Conservation (phyloP, 2,888 invertebrate species). For the Torymus aiolomorphi region DNA sequence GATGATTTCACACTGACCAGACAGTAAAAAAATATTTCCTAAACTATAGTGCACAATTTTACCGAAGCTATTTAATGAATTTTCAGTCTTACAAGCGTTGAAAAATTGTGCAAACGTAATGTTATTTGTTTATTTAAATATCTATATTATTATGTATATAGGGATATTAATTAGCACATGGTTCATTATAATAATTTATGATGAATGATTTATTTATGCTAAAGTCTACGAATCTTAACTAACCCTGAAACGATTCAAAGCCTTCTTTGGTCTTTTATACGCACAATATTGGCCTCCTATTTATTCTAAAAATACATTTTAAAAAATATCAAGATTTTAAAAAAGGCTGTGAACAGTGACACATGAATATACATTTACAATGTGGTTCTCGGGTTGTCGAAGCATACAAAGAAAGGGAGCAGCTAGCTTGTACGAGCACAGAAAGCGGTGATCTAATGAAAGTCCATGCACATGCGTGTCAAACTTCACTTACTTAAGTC, state of each 20-base stretch:
- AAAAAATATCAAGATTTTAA: not conserved
- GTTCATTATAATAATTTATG: not conserved
- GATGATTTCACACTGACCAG: not conserved
- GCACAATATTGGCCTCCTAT: too few species aligned
- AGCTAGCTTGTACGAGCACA: constrained; percentile 11
- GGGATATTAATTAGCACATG: too few species aligned
- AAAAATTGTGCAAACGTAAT: too few species aligned
- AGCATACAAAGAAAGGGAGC: constrained; percentile 35
- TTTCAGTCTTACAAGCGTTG: too few species aligned
- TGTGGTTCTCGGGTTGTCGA: constrained; percentile 57
- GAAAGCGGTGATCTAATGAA: constrained; percentile 19
- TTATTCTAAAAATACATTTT: too few species aligned
- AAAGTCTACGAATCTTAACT: constrained; percentile 7
- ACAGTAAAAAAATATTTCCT: constrained; percentile 20
- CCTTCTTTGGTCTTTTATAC: constrained; percentile 30
- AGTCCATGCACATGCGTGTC: constrained; percentile 39
- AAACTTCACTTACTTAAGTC: too few species aligned
- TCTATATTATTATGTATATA: too few species aligned
- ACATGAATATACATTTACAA: constrained; percentile 2
- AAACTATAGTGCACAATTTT: not conserved
- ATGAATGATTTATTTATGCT: constrained; percentile 10
- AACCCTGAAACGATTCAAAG: constrained; percentile 29
- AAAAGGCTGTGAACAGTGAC: constrained; percentile 35
- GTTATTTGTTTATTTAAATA: too few species aligned
- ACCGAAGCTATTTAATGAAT: too few species aligned